Evolutionary conservation across 2,113 vertebrate species (phyloP).

Genomic region (Cyanistes caeruleus): DNA sequence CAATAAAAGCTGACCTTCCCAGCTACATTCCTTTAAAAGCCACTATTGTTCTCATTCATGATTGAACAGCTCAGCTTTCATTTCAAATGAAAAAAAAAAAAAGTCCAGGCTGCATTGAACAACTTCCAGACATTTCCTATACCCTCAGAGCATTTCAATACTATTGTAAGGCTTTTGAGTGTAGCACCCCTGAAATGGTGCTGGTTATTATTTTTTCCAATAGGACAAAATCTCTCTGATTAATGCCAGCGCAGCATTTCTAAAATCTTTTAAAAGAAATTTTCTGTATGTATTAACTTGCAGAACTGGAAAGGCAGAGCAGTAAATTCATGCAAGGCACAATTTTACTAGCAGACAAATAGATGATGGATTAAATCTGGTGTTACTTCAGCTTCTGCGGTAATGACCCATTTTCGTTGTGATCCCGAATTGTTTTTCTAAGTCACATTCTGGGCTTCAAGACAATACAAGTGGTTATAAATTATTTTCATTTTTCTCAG

Average conservation of each 20-base stretch:
- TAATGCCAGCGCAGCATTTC: neutral
- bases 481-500: neutral
- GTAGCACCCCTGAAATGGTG: neutral
- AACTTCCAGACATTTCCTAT: conserved; percentile 49
- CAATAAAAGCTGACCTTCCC: conserved; percentile 62
- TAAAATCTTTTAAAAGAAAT: neutral
- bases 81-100: conserved; percentile 26
- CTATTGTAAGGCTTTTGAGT: neutral
- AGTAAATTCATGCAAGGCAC: neutral
- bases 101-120: conserved; percentile 23
- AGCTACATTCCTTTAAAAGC: conserved; percentile 56
- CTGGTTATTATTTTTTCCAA: neutral
- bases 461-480: neutral
- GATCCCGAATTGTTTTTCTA: neutral
- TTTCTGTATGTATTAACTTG: neutral
- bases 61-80: conserved; percentile 30
- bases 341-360: neutral
- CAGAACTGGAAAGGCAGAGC: neutral
- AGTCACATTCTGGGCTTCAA: conserved; percentile 5
- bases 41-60: conserved; percentile 70
- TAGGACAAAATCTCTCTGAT: neutral
- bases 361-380: neutral
- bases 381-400: neutral
- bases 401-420: conserved; percentile 3
- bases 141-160: neutral